Evolutionary conservation across 2,888 invertebrate species (phyloP), one percentile per base, ranked within the genome.

Genomic region (Mimumesa dahlbomi): DNA sequence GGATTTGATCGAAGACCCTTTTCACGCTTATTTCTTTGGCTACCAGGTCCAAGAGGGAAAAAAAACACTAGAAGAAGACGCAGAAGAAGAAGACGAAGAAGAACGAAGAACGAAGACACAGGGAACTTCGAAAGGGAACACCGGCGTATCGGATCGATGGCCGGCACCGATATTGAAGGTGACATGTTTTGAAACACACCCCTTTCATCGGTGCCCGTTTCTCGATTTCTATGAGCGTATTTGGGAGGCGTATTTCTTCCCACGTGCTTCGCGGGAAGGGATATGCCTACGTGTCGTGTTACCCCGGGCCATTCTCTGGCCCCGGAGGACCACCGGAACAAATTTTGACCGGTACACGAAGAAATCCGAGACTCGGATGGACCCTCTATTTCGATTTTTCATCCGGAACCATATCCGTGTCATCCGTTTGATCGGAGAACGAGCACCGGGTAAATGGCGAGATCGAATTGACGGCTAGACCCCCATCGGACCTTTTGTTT

Each of bases 151-250:
- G 82, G 83, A 89, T 89, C 88, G 89, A 89, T 88, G 83, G 80
- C 69, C 82, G 79, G 53, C 74, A 83, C 84, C 85, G 82, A 88
- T 88, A 88, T 89, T 87, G 86, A 81, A 87, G 68, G 82, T 88
- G 89, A 89, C 89, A 88, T 89, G 89, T 89, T 89, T 89, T 89
- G 84, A 88, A 88, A 89, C 88, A 87, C 82, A 86, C 84, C 85
- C 84, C 83, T 86, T 87, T 85, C 82, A 84, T 79, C 68, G 53
- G 59, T 65, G 62, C 64, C 53, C 62, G 76, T 81, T 85, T 82
- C 75, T 85, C 82, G 83, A 85, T 88, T 89, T 89, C 88, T 87
- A 87, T 85, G 87, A 85, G 83, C 81, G 80, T 84, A 85, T 85
- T 85, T 85, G 82, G 72, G 75, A 66, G 71, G 71, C 73, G 82